phyloP scores from a whole-genome alignment of 2,113 vertebrate genomes.

The Cepphus grylle region DNA sequence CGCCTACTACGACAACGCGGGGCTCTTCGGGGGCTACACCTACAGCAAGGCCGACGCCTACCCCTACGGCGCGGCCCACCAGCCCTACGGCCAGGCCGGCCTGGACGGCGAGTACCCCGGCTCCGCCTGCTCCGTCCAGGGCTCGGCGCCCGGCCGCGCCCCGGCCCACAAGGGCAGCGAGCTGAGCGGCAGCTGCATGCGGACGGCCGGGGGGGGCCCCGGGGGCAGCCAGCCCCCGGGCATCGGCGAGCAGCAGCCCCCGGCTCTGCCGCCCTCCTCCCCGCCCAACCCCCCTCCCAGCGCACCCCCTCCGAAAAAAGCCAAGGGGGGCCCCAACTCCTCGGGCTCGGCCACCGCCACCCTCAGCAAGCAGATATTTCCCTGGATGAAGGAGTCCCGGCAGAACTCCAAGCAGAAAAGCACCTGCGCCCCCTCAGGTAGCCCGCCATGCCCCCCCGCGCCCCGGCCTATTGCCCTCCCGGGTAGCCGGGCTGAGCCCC shows the following conservation, averaged over 20 bases:
- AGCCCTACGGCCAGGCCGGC: conserved; percentile 84
- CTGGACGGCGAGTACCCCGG: conserved; percentile 90
- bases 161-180: conserved; percentile 88
- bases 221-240: conserved; percentile 81
- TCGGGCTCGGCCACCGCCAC: conserved; percentile 79
- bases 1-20: conserved; percentile 96
- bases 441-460: background rate
- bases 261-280: conserved; percentile 86
- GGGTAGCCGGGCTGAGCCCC: background rate
- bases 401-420: conserved; percentile 95
- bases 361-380: conserved; percentile 97
- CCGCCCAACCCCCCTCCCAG: conserved; percentile 86
- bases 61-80: conserved; percentile 85
- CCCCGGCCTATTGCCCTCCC: background rate
- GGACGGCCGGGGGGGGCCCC: conserved; percentile 81
- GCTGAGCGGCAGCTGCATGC: conserved; percentile 92
- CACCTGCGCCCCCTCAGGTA: conserved; percentile 91
- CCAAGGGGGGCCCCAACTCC: conserved; percentile 81
- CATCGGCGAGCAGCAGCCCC: conserved; percentile 83
- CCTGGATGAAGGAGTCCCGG: conserved; percentile 98
- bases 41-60: conserved; percentile 94
- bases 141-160: conserved; percentile 77
- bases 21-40: conserved; percentile 93
- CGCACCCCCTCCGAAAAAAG: conserved; percentile 87
- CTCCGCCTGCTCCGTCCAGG: conserved; percentile 93